Evolutionary conservation across 92 coral and sea anemone genomes (phyloP).

Genomic region (Muricea muricata): DNA sequence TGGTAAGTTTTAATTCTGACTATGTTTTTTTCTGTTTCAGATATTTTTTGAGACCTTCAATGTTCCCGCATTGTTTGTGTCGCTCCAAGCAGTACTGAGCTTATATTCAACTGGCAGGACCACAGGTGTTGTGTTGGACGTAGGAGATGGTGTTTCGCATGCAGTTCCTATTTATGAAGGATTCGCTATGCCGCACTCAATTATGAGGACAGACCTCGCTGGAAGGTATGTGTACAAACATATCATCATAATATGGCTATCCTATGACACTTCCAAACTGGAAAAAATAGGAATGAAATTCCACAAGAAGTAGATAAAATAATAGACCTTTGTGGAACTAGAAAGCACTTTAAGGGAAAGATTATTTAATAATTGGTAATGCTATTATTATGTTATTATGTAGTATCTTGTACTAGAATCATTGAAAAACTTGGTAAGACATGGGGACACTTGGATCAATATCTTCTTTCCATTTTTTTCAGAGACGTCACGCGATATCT

Average conservation of each 20-base stretch:
- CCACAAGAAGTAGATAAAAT: too few species aligned
- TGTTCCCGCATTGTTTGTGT: conserved; percentile 98
- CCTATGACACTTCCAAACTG: too few species aligned
- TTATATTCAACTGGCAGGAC: conserved; percentile 99
- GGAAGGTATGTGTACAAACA: too few species aligned
- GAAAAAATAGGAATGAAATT: too few species aligned
- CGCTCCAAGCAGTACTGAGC: conserved; percentile 99
- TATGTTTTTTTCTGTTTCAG: conserved; percentile 60
- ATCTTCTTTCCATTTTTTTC: background rate
- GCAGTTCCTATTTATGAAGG: conserved; percentile 99
- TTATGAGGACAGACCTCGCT: conserved; percentile 98
- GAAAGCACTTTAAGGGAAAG: too few species aligned
- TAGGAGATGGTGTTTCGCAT: conserved; percentile 99
- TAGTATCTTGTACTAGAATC: too few species aligned
- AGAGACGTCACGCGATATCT: conserved; percentile 96
- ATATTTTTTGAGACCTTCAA: conserved; percentile 98
- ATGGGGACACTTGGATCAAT: background rate
- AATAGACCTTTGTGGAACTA: too few species aligned
- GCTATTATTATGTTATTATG: too few species aligned
- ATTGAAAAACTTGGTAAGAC: too few species aligned
- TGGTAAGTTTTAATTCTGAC: too few species aligned
- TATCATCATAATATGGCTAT: too few species aligned
- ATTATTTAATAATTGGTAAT: too few species aligned
- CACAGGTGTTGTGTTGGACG: conserved; percentile 96
- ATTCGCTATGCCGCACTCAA: conserved; percentile 99